Percentiles rank a stretch among this genome's conserved stretches.
phyloP scores from a whole-genome alignment of 2,113 vertebrate genomes.

The Silurus asotus region DNA sequence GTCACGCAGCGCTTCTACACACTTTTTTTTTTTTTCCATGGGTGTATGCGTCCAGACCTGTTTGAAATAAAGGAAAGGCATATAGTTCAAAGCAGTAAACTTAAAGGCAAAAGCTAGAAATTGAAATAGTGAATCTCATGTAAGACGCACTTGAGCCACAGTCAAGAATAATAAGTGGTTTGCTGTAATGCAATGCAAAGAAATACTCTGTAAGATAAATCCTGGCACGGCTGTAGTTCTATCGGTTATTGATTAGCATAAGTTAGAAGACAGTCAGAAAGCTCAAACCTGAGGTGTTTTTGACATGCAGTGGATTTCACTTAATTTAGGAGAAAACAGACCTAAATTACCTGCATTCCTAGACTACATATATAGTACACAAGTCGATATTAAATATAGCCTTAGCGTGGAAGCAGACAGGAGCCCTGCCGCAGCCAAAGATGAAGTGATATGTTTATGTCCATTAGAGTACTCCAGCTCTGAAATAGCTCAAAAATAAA shows the following conservation, averaged over 20 bases:
- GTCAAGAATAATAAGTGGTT: not conserved
- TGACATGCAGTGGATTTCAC: not conserved
- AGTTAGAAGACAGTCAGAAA: not conserved
- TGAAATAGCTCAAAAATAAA: not conserved
- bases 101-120: not conserved
- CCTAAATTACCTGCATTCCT: not conserved
- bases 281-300: not conserved
- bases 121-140: not conserved
- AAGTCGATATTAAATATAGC: not conserved
- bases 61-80: not conserved
- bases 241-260: not conserved
- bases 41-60: conserved; percentile 2
- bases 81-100: not conserved
- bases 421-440: conserved; percentile 27
- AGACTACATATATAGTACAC: not conserved
- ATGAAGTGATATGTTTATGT: not conserved
- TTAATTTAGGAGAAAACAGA: not conserved
- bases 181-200: not conserved
- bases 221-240: not conserved
- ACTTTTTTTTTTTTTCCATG: not conserved
- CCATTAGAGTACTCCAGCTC: not conserved
- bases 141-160: not conserved
- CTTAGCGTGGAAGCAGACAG: conserved; percentile 19
- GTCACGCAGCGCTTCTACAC: conserved; percentile 8
- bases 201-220: not conserved